These are phyloP conservation scores for Casuarius casuarius DNA, from an alignment of 2,113 vertebrate genomes.

Conservation along the genomic window DNA sequence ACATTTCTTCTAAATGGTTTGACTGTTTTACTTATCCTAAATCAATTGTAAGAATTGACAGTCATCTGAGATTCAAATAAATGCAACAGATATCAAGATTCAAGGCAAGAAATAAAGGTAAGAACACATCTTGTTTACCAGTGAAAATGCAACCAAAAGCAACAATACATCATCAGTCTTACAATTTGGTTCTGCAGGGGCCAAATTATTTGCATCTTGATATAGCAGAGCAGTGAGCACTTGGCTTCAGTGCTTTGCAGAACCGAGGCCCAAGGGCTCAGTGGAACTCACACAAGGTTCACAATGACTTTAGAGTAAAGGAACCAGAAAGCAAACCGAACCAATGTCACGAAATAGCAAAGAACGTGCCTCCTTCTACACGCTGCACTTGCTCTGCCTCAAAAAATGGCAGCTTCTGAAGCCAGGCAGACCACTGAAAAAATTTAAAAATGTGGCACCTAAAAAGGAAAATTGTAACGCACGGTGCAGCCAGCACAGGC, in stretches of 20 bases:
- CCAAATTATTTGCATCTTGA: background rate
- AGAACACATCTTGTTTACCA: background rate
- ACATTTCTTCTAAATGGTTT: background rate
- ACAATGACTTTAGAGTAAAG: background rate
- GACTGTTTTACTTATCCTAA: background rate
- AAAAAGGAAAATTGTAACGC: background rate
- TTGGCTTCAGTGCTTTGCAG: background rate
- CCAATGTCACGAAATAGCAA: accelerated
- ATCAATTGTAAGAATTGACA: background rate
- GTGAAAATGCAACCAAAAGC: background rate
- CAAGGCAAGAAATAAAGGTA: background rate
- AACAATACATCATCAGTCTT: background rate
- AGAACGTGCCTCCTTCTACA: background rate
- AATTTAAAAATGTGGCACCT: background rate
- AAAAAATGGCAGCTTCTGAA: background rate
- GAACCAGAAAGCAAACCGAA: background rate
- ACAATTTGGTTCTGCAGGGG: background rate
- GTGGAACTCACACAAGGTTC: background rate
- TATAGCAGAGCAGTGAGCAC: background rate
- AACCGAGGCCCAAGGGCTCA: accelerated
- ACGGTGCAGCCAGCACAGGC: background rate
- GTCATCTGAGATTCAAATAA: background rate
- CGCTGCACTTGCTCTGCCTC: background rate
- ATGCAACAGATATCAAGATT: background rate
- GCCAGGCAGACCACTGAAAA: background rate